These are phyloP conservation scores for Nemurella pictetii DNA, from an alignment of 2,888 invertebrate genomes.

Conservation along the genomic window DNA sequence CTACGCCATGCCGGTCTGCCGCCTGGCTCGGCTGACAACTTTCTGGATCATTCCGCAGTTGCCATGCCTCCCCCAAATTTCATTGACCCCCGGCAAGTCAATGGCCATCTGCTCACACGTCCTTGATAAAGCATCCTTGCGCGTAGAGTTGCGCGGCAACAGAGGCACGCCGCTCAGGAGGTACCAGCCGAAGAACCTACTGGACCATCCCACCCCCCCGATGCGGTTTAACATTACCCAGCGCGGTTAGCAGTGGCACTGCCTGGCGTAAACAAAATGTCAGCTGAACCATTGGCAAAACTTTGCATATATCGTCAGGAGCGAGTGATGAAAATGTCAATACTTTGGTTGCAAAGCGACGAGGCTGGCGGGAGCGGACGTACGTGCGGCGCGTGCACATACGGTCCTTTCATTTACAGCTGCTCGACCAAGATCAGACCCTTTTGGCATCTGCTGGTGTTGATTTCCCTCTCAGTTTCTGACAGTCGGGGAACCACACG, in stretches of 20 bases:
- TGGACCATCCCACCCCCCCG: slow-evolving; percentile 10
- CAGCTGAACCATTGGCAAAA: background rate
- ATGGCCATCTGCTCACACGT: slow-evolving; percentile 27
- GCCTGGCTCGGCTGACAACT: too few relatives aligned
- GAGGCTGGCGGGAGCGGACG: background rate
- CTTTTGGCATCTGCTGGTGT: background rate
- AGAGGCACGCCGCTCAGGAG: background rate
- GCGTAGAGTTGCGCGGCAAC: background rate
- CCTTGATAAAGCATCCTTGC: slow-evolving; percentile 26
- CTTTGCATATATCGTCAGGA: background rate
- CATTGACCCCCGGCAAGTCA: slow-evolving; percentile 36
- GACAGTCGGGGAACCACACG: background rate
- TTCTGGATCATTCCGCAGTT: slow-evolving; percentile 27
- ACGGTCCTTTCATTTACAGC: background rate
- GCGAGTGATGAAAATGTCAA: slow-evolving; percentile 11
- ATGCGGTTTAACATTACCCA: background rate
- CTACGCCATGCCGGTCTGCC: slow-evolving; percentile 13
- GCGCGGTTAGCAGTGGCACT: background rate
- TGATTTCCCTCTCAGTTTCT: background rate
- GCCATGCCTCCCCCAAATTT: slow-evolving; percentile 30
- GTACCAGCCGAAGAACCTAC: background rate
- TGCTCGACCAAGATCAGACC: background rate
- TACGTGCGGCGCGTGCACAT: background rate
- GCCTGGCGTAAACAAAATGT: background rate
- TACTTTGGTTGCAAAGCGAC: background rate